Base-by-base conservation (phyloP, 2,797 vertebrate species). In the Ciconia nigra region DNA sequence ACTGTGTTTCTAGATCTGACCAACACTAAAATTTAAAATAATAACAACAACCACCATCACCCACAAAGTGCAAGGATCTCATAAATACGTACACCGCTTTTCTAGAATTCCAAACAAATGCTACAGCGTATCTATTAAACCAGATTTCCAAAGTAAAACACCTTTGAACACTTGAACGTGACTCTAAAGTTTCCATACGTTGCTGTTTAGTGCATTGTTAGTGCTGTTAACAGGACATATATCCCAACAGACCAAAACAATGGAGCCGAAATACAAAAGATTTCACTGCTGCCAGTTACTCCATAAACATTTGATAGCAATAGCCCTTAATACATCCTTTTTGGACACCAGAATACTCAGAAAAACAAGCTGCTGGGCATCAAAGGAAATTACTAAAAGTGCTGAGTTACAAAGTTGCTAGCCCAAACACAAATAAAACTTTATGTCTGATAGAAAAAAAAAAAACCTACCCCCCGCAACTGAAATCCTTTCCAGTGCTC, bases 131-230 rank as follows among this genome's bases (percentile, higher is more conserved):
- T 17, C 37, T 20, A 28, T 33, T 52, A 54, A 73, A 92, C 3
- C 22, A n/a, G 41, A 46, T 69, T 87, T 51, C 42, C 14, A 22
- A 11, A 61, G 6, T 5, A 37, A 58, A 54, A 15, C 57, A 78
- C 15, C 55, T 58, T 70, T 17, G 39, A 76, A 70, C 4, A n/a
- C 28, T 44, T 42, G 9, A 46, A 16, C 0, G 1, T 2, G 24
- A 37, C 46, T 14, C 51, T 46, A 0, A 86, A 73, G 44, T 41
- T 46, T 47, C n/a, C 29, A 37, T 74, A 41, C 21, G 18, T 17
- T 74, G 76, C 61, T 20, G 13, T 18, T 44, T 13, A 33, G 73
- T 16, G 35, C 66, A 44, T 13, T n/a, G 37, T 39, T 39, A 39
- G 37, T 39, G 22, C 11, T 13, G 46, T 26, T 62, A 87, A 46